Percentiles rank a stretch among this genome's conserved stretches.
Conservation (phyloP, 2,113 vertebrate genomes). For the Gambusia holbrooki region DNA sequence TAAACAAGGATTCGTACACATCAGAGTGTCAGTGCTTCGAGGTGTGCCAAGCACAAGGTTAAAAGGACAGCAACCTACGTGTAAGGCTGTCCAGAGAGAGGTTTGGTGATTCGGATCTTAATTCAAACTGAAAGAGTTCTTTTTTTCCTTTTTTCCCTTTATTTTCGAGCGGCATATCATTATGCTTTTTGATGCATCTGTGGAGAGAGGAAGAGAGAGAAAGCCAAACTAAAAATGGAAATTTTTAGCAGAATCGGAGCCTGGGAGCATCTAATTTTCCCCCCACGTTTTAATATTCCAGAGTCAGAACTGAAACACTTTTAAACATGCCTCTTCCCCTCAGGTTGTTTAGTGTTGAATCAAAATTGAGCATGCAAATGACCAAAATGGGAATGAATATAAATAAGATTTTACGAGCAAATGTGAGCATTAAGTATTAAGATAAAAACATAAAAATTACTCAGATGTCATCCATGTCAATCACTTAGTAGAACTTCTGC, state of each 20-base stretch:
- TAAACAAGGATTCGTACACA: slow-evolving; percentile 56
- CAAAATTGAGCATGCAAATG: slow-evolving; percentile 31
- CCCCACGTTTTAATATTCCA: slow-evolving; percentile 40
- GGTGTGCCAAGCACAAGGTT: slow-evolving; percentile 64
- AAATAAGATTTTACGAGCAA: slow-evolving; percentile 19
- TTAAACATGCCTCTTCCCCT: slow-evolving; percentile 12
- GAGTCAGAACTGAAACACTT: slow-evolving; percentile 16
- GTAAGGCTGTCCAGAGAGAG: slow-evolving; percentile 42
- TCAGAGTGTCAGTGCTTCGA: slow-evolving; percentile 59
- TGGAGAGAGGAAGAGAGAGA: not conserved
- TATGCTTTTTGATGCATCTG: slow-evolving; percentile 19
- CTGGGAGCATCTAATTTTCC: slow-evolving; percentile 25
- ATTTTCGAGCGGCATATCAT: slow-evolving; percentile 40
- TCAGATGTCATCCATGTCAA: not conserved
- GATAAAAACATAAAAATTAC: slow-evolving; percentile 4
- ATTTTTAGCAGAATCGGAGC: slow-evolving; percentile 16
- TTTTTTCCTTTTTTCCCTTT: slow-evolving; percentile 25
- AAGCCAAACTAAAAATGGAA: slow-evolving; percentile 6
- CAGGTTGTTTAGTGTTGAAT: slow-evolving; percentile 22
- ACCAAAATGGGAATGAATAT: slow-evolving; percentile 6
- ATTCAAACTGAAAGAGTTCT: slow-evolving; percentile 32
- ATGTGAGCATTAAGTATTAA: not conserved
- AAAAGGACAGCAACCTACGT: slow-evolving; percentile 59
- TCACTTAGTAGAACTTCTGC: slow-evolving; percentile 5
- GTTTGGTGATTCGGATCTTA: slow-evolving; percentile 60